Percentiles rank a stretch among this genome's conserved stretches.
phyloP scores from a whole-genome alignment of 2,113 vertebrate species.

The Paraplagusia blochii region DNA sequence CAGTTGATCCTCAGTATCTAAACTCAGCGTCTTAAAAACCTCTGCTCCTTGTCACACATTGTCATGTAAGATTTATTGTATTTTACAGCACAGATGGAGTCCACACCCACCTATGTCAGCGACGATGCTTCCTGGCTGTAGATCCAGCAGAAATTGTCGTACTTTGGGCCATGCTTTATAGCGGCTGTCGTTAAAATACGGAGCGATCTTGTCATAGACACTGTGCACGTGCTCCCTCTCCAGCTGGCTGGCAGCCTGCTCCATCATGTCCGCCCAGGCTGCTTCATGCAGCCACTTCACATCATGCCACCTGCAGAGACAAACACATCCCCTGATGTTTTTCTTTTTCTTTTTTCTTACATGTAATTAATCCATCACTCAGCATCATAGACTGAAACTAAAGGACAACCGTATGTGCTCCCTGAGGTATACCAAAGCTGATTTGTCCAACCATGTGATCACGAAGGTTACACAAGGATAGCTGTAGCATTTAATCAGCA shows the following conservation, averaged over 20 bases:
- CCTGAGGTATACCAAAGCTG: background rate
- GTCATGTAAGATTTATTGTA: no score
- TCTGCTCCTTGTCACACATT: no score
- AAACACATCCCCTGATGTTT: slow-evolving; percentile 6
- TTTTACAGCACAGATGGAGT: background rate
- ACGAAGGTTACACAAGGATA: slow-evolving; percentile 26
- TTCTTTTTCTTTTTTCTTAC: no score
- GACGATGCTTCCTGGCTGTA: slow-evolving; percentile 76
- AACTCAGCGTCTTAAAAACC: no score
- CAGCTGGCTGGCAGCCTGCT: slow-evolving; percentile 77
- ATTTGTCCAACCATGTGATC: slow-evolving; percentile 12
- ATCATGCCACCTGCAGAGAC: slow-evolving; percentile 47
- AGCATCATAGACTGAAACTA: no score
- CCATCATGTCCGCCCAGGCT: slow-evolving; percentile 60
- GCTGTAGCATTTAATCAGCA: slow-evolving; percentile 27
- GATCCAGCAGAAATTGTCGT: slow-evolving; percentile 77
- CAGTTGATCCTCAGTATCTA: no score
- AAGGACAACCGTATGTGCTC: background rate
- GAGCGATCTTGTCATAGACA: slow-evolving; percentile 79
- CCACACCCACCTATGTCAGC: slow-evolving; percentile 74
- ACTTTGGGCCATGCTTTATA: slow-evolving; percentile 82
- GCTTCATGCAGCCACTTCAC: slow-evolving; percentile 51
- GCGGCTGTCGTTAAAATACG: slow-evolving; percentile 76
- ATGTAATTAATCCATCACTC: no score
- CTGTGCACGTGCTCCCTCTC: slow-evolving; percentile 76